phyloP scores from a whole-genome alignment of 2,797 vertebrate species.

The Acanthurus lineatus region DNA sequence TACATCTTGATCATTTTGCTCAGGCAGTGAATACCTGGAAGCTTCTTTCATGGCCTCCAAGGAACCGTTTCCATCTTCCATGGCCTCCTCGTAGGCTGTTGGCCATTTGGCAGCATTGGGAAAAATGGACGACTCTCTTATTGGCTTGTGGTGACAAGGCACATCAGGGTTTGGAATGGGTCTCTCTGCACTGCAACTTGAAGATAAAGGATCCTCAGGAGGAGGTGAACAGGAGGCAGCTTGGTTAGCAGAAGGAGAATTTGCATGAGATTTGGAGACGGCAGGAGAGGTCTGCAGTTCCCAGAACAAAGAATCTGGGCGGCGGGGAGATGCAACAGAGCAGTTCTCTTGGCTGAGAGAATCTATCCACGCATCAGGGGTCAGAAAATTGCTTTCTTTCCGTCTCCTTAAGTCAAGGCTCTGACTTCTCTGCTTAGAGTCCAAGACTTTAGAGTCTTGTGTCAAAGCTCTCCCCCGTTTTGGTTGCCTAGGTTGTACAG shows the following conservation, averaged over 20 bases:
- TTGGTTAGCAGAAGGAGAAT: constrained; percentile 29
- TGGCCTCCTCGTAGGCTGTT: constrained; percentile 43
- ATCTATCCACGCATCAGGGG: constrained; percentile 86
- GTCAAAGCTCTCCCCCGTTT: constrained; percentile 43
- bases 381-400: constrained; percentile 70
- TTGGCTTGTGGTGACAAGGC: constrained; percentile 43
- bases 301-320: constrained; percentile 36
- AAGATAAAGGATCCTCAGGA: constrained; percentile 29
- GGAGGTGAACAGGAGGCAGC: constrained; percentile 23
- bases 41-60: constrained; percentile 33
- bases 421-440: constrained; percentile 72
- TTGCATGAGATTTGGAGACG: constrained; percentile 39
- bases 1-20: constrained; percentile 22
- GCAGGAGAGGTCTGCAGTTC: constrained; percentile 27
- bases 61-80: constrained; percentile 23
- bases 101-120: constrained; percentile 54
- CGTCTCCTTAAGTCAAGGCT: constrained; percentile 77
- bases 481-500: constrained; percentile 32
- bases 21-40: constrained; percentile 5
- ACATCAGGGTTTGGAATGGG: constrained; percentile 23
- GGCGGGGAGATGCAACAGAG: constrained; percentile 47
- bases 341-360: constrained; percentile 81
- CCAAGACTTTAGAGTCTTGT: constrained; percentile 47
- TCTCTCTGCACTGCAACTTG: constrained; percentile 22
- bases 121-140: constrained; percentile 31